A percentile compares a stretch with the other conserved stretches of the same genome.
Conservation (phyloP, 2,888 invertebrate species). For the Podabrus alpinus region DNA sequence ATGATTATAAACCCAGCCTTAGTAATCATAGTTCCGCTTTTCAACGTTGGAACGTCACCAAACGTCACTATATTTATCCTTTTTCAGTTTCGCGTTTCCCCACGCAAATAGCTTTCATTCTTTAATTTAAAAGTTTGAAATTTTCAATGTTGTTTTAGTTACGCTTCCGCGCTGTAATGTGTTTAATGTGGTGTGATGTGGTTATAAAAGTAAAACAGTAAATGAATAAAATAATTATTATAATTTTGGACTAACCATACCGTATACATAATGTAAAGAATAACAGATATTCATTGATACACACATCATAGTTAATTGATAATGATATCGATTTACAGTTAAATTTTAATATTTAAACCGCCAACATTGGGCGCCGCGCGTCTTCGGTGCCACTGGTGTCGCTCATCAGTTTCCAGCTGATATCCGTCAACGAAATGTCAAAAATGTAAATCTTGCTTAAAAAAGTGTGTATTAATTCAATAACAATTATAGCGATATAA, state of each 20-base stretch:
- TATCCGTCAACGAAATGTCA: not conserved
- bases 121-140: not conserved
- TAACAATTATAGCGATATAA: not conserved
- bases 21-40: not conserved
- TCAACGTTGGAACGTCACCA: not conserved
- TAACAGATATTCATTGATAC: not conserved
- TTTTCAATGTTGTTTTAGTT: not conserved
- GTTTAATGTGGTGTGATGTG: not conserved
- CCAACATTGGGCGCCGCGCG: not conserved
- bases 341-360: not conserved
- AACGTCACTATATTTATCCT: not conserved
- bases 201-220: not conserved
- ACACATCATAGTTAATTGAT: not conserved
- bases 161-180: not conserved
- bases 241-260: no score
- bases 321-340: not conserved
- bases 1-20: not conserved
- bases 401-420: not conserved
- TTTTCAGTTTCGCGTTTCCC: not conserved
- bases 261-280: not conserved
- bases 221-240: not conserved
- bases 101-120: not conserved
- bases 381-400: not conserved
- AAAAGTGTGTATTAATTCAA: not conserved
- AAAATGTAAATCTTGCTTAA: not conserved